Base-by-base conservation (phyloP, 2,888 invertebrate species). In the Apodemia mormo region DNA sequence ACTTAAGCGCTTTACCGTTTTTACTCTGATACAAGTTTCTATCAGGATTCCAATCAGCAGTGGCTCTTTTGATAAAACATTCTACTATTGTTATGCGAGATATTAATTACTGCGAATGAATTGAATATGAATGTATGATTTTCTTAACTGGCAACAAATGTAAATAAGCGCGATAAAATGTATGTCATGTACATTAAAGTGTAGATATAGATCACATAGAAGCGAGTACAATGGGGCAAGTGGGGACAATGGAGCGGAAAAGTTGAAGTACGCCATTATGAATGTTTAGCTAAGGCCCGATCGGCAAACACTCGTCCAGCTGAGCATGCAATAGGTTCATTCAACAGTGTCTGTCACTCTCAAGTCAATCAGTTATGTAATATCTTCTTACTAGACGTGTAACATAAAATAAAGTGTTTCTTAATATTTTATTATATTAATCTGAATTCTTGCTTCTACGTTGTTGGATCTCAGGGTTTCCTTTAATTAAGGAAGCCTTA, bases 241-340 rank as follows among this genome's bases (percentile, higher is more conserved):
- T 66, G 76, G 73, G 75, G 74, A 79, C 81, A 81, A 79, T 81
- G 81, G 77, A 75, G 75, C 79, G 81, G 82, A 82, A 81, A 82
- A 80, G 78, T 79, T 83, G 79, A 80, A 85, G 85, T 73, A 72
- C 69, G 74, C 80, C 76, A 76, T 82, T 86, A 84, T 74, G 74
- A 74, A 74, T 80, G 79, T 78, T 80, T 78, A 74, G 70, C 71
- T 73, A 76, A 76, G 79, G 74, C 74, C 67, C 73, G 76, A 72
- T 77, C 74, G 52, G 77, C 75, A 80, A 79, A 79, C 80, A 78
- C 76, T 78, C 71, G 12, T 0, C 14, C 72, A 29, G 58, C 58
- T 58, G 29, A 22, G 30, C 45, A 45, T 29, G 30, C 30, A 29
- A 30, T 58, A 30, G 30, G 58, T 58, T 29, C 29, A 12, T 33